These are phyloP conservation scores for Hippopotamus amphibius DNA, from an alignment of 2,113 vertebrate genomes.

Conservation along the genomic window DNA sequence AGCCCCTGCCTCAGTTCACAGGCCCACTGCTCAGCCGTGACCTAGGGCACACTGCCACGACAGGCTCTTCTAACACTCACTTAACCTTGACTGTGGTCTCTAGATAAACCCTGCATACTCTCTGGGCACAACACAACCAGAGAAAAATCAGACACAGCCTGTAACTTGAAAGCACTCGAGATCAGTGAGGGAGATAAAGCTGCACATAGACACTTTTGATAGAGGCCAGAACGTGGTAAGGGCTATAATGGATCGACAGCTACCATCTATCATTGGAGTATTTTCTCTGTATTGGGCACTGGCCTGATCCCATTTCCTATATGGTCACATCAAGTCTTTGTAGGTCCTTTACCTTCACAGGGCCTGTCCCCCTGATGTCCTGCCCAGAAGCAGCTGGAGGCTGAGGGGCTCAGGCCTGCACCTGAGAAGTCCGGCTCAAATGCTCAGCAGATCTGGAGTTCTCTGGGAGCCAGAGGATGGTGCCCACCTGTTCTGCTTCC, in stretches of 20 bases:
- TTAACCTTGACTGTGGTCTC: background rate
- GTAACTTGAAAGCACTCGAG: background rate
- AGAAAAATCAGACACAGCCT: background rate
- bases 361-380: background rate
- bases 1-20: background rate
- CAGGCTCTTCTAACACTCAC: background rate
- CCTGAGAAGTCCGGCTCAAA: background rate
- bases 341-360: background rate
- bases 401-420: background rate
- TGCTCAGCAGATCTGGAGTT: background rate
- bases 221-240: background rate
- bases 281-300: background rate
- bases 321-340: background rate
- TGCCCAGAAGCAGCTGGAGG: background rate
- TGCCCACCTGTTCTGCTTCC: background rate
- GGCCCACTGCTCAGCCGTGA: background rate
- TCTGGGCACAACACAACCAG: background rate
- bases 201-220: background rate
- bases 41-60: rapidly evolving
- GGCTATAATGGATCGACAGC: background rate
- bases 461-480: background rate
- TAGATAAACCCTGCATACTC: background rate
- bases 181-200: background rate
- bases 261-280: rapidly evolving
- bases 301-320: background rate